These are phyloP conservation scores for Clamator glandarius DNA, from an alignment of 2,797 vertebrate species.

Conservation along the genomic window DNA sequence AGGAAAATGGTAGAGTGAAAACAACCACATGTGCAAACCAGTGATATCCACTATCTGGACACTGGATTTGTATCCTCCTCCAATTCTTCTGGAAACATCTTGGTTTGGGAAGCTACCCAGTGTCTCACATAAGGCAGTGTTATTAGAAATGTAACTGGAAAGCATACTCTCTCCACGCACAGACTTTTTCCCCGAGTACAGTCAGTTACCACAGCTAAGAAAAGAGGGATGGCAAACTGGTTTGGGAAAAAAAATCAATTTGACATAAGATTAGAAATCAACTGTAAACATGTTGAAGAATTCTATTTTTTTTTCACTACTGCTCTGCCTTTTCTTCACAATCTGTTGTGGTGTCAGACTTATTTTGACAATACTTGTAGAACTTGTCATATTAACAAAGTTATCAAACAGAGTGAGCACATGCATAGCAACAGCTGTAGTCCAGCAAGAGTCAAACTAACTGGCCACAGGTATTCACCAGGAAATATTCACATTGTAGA, in stretches of 20 bases:
- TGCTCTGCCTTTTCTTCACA: conserved; percentile 67
- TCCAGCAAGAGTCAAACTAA: conserved; percentile 40
- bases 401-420: background rate
- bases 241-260: conserved; percentile 60
- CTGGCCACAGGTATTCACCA: background rate
- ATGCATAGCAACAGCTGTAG: conserved; percentile 36
- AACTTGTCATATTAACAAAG: conserved; percentile 67
- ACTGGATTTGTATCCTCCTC: background rate
- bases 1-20: background rate
- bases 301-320: conserved; percentile 48
- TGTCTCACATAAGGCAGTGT: background rate
- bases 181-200: background rate
- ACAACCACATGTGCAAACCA: background rate
- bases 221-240: conserved; percentile 10
- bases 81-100: background rate
- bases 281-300: conserved; percentile 65
- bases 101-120: background rate
- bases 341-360: conserved; percentile 68
- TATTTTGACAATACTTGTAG: conserved; percentile 72
- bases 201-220: background rate
- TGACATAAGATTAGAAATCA: conserved; percentile 65
- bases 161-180: background rate
- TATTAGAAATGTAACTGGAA: background rate
- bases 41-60: background rate
- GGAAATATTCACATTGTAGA: background rate